Evolutionary conservation across 2,888 invertebrate genomes (phyloP), one percentile per base, ranked within the genome.

Genomic region (Torymus texanus): DNA sequence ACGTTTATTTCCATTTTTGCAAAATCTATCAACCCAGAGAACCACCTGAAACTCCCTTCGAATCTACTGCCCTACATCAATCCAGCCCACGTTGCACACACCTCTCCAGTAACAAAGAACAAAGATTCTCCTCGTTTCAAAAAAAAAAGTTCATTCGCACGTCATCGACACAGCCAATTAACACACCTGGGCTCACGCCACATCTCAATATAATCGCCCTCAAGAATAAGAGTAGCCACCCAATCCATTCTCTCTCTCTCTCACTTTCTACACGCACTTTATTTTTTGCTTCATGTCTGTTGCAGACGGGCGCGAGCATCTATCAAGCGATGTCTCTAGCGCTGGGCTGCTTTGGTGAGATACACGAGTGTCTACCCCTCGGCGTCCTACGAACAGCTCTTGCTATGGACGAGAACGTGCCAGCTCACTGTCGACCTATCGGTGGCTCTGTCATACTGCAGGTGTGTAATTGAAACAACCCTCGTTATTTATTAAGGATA

Each of bases 271-370:
- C 5, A 29, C 29, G 3, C 29, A 4, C 29, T 29, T 29, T 1
- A 8, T 18, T 59, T 70, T 24, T 55, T 21, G 14, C 5, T 5
- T 4, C 29, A 29, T 3, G 29, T 29, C 29, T 3, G 29, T 5
- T 29, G 58, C 24, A 94, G 90, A 93, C 93, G 10, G 95, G 95
- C 0, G 95, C 95, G 18, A 95, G 94, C 82, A 95, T 95, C 93
- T 95, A 95, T 88, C 95, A 95, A 91, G 93, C 95, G 14, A 95
- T 95, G 94, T 94, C 95, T 0, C 91, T 96, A 79, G 93, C 94
- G 18, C 90, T 96, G 24, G 93, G 93, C 0, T 94, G 94, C 86
- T 92, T 95, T 81, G 92, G 93, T 0, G 94, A 95, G 85, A 91
- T 95, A 14, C 92, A 94, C 88, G 94, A 94, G 84, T 94, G 94